phyloP scores from a whole-genome alignment of 1,140 invertebrate genomes.

The Bombus sylvicola region DNA sequence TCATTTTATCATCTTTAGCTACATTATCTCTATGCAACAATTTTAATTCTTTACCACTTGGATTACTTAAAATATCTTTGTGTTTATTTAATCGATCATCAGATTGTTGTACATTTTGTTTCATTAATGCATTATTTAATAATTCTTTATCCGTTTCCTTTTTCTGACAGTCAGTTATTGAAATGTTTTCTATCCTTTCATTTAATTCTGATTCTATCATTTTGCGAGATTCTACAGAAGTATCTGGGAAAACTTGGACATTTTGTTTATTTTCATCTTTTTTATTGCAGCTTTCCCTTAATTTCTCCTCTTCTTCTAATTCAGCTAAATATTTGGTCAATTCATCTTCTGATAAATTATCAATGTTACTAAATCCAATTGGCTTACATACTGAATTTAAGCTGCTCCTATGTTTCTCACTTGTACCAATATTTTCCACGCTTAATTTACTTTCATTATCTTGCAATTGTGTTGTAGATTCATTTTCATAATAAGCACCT shows the following conservation, averaged over 20 bases:
- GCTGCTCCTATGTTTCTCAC: conserved; percentile 3
- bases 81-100: conserved; percentile 14
- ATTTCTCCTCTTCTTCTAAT: conserved; percentile 81
- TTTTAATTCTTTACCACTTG: conserved; percentile 11
- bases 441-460: conserved; percentile 9
- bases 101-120: conserved; percentile 13
- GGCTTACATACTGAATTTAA: conserved; percentile 36
- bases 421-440: neutral
- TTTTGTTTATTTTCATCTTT: conserved; percentile 63
- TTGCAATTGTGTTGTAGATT: neutral
- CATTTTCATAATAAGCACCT: neutral
- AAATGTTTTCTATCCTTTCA: conserved; percentile 76
- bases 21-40: neutral
- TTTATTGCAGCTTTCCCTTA: conserved; percentile 37
- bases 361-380: conserved; percentile 77
- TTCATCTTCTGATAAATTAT: conserved; percentile 84
- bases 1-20: neutral
- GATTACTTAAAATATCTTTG: conserved; percentile 18
- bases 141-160: conserved; percentile 35
- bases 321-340: conserved; percentile 84
- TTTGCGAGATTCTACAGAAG: conserved; percentile 71
- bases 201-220: conserved; percentile 74
- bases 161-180: conserved; percentile 75
- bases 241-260: conserved; percentile 74
- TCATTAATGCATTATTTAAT: neutral